Conservation (phyloP, 2,113 vertebrate species). For the Nibea coibor region DNA sequence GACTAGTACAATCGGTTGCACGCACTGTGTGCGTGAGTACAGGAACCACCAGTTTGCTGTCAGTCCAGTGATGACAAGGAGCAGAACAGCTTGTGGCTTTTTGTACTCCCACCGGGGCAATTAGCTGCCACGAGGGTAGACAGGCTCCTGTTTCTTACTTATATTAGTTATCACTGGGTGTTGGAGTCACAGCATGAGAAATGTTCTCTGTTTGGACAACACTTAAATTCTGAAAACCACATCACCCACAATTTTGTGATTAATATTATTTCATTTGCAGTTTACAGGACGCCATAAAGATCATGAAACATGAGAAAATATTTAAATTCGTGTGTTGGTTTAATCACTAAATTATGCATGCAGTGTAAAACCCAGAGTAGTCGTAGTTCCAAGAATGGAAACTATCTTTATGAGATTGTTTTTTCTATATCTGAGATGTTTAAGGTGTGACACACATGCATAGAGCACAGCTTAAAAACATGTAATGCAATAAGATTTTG, state of each 20-base stretch:
- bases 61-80: conserved; percentile 29
- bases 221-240: background rate
- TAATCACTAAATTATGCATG: background rate
- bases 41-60: conserved; percentile 2
- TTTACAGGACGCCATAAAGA: background rate
- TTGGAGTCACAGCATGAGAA: conserved; percentile 6
- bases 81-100: conserved; percentile 38
- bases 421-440: background rate
- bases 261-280: background rate
- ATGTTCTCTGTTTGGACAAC: background rate
- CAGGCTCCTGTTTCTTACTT: conserved; percentile 34
- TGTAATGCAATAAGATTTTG: conserved; percentile 2
- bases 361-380: background rate
- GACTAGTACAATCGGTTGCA: background rate
- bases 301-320: background rate
- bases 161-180: conserved; percentile 12
- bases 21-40: background rate
- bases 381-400: too few relatives aligned
- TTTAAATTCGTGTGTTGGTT: background rate
- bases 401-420: too few relatives aligned
- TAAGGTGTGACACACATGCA: background rate
- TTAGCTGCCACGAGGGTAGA: conserved; percentile 25
- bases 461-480: background rate
- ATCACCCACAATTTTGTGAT: background rate
- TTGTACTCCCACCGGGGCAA: conserved; percentile 31